Percentiles rank a stretch among this genome's conserved stretches.
Conservation (phyloP, 2,888 invertebrate genomes). For the Heteropelma amictum region DNA sequence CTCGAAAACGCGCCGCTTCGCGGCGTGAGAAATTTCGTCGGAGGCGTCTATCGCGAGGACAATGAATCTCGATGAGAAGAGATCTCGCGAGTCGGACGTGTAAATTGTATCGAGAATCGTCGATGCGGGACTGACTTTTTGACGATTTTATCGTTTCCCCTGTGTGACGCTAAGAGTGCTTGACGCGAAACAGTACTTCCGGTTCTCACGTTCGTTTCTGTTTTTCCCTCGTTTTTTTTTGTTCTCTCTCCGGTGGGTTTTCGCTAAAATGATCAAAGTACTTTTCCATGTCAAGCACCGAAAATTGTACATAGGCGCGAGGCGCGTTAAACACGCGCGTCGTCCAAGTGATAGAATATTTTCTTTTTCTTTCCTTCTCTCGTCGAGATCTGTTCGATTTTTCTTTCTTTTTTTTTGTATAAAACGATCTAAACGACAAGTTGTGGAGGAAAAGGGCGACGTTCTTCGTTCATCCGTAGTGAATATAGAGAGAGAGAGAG, state of each 20-base stretch:
- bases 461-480: neutral
- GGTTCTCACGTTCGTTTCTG: neutral
- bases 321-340: slow-evolving; percentile 56
- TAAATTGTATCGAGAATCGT: slow-evolving; percentile 1
- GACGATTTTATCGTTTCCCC: slow-evolving; percentile 36
- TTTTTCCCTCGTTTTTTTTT: neutral
- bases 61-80: slow-evolving; percentile 12
- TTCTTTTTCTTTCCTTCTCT: neutral
- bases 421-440: slow-evolving; percentile 33
- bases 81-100: too few relatives aligned
- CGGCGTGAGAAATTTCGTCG: neutral
- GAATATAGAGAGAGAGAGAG: slow-evolving; percentile 2
- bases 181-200: neutral
- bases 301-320: slow-evolving; percentile 58
- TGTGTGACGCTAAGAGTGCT: neutral
- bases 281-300: slow-evolving; percentile 24
- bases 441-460: slow-evolving; percentile 23
- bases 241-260: neutral
- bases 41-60: neutral
- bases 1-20: too few relatives aligned
- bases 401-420: slow-evolving; percentile 41
- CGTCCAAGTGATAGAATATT: slow-evolving; percentile 64
- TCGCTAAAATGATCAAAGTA: neutral
- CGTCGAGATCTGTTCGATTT: neutral
- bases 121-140: slow-evolving; percentile 10